Evolutionary conservation across 1,140 invertebrate genomes (phyloP).

Genomic region (Trachelipus rathkii): DNA sequence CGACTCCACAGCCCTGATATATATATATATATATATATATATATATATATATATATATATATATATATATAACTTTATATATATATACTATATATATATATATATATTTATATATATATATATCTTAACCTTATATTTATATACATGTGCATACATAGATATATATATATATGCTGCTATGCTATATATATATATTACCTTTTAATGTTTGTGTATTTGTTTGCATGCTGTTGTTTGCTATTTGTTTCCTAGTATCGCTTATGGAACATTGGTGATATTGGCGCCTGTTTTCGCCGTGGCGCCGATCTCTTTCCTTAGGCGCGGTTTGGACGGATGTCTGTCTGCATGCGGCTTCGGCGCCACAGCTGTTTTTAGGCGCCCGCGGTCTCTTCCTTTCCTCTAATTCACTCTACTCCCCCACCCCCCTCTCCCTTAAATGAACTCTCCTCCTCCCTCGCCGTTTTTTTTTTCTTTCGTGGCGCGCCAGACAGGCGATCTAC

Average conservation of each 20-base stretch:
- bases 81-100: slow-evolving; percentile 3
- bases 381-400: not conserved
- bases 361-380: slow-evolving; percentile 8
- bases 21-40: not conserved
- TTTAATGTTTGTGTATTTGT: not conserved
- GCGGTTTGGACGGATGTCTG: slow-evolving; percentile 10
- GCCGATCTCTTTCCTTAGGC: slow-evolving; percentile 4
- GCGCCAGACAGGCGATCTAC: not conserved
- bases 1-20: no score
- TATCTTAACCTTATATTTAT: not conserved
- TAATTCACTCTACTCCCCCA: not conserved
- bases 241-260: not conserved
- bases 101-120: slow-evolving; percentile 5
- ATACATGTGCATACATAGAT: not conserved
- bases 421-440: not conserved
- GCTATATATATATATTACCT: not conserved
- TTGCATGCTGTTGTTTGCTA: not conserved
- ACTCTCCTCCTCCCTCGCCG: not conserved
- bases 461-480: not conserved
- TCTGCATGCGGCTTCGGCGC: not conserved
- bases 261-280: not conserved
- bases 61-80: not conserved
- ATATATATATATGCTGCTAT: slow-evolving; percentile 10
- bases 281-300: not conserved
- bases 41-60: not conserved